Percentiles rank a stretch among this genome's conserved stretches.
These are phyloP conservation scores for Achlya flavicornis DNA, from an alignment of 2,888 invertebrate genomes.

Conservation along the genomic window DNA sequence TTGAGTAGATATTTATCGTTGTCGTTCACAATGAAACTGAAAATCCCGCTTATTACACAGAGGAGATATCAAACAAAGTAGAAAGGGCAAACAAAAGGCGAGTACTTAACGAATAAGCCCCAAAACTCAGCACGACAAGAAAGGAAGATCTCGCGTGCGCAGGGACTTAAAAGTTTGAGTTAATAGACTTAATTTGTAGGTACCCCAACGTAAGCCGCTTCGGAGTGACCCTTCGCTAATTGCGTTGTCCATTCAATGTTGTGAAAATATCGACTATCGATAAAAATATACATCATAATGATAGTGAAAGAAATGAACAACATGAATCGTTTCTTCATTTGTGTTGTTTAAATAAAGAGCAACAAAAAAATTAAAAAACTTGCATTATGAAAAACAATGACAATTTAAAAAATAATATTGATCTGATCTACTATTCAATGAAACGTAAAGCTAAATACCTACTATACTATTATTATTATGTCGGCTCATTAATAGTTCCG, in stretches of 20 bases:
- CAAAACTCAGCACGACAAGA: slow-evolving; percentile 75
- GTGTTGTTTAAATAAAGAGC: background rate
- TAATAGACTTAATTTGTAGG: slow-evolving; percentile 83
- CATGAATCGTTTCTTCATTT: background rate
- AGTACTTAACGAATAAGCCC: slow-evolving; percentile 80
- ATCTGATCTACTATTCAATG: no score
- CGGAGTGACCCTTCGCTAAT: slow-evolving; percentile 66
- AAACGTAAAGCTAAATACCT: no score
- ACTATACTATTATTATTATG: no score
- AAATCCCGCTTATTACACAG: slow-evolving; percentile 62
- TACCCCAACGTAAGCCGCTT: slow-evolving; percentile 74
- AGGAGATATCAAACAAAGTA: slow-evolving; percentile 72
- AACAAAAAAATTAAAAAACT: no score
- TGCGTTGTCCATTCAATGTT: slow-evolving; percentile 44
- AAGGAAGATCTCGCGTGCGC: slow-evolving; percentile 78
- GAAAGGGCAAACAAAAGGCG: slow-evolving; percentile 67
- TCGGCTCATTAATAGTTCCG: background rate
- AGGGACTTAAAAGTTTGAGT: slow-evolving; percentile 82
- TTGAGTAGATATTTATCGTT: background rate
- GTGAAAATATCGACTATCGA: slow-evolving; percentile 52
- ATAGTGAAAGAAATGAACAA: background rate
- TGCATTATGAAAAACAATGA: no score
- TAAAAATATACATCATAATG: slow-evolving; percentile 19
- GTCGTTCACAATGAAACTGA: slow-evolving; percentile 37
- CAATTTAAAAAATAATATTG: no score